phyloP scores from a whole-genome alignment of 2,888 invertebrate genomes.

The Zygogramma bicolorata region DNA sequence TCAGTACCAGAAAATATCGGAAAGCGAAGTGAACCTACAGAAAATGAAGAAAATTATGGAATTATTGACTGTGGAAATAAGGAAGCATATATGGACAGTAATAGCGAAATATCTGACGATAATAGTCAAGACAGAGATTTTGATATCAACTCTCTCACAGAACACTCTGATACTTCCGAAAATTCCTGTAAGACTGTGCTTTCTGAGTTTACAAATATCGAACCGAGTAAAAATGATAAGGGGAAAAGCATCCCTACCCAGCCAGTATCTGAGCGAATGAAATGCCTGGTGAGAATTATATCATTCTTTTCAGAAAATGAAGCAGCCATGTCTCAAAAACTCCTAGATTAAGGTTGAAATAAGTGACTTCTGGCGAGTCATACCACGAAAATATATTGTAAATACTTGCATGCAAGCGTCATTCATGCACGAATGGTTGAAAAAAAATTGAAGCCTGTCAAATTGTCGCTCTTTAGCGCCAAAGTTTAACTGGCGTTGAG shows the following conservation, averaged over 20 bases:
- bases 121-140: slow-evolving; percentile 13
- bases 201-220: not conserved
- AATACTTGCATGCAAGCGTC: no score
- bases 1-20: no score
- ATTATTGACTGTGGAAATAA: not conserved
- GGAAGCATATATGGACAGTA: not conserved
- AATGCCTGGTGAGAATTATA: not conserved
- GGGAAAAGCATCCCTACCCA: not conserved
- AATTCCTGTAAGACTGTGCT: not conserved
- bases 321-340: no score
- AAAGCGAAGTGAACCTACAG: no score
- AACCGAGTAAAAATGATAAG: not conserved
- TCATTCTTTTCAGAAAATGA: not conserved
- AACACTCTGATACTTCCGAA: slow-evolving; percentile 8
- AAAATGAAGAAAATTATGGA: not conserved
- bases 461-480: no score
- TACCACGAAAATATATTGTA: no score
- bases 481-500: no score
- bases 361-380: no score
- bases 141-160: not conserved
- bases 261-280: not conserved
- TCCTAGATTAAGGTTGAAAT: not conserved
- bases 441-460: no score
- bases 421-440: no score
- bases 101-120: not conserved